phyloP scores from a whole-genome alignment of 1,140 invertebrate species.

The Listronotus oregonensis region DNA sequence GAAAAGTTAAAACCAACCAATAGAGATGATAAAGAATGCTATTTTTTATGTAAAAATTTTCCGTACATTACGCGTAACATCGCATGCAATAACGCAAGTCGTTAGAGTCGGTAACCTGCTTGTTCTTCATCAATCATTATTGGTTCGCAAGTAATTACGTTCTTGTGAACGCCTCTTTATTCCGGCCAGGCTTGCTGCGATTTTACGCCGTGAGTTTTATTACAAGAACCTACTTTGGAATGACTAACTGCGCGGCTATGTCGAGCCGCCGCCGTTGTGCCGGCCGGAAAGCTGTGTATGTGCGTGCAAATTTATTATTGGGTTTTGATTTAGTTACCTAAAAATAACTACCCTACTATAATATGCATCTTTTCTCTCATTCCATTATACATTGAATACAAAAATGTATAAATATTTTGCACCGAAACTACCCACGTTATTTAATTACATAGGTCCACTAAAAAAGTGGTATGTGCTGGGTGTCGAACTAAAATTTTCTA shows the following conservation, averaged over 20 bases:
- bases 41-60: too few relatives aligned
- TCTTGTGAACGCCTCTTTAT: slow-evolving; percentile 25
- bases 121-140: slow-evolving; percentile 32
- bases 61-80: slow-evolving; percentile 16
- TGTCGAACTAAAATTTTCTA: too few relatives aligned
- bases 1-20: too few relatives aligned
- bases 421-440: too few relatives aligned
- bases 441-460: too few relatives aligned
- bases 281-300: background rate
- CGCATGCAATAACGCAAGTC: slow-evolving; percentile 16
- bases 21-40: too few relatives aligned
- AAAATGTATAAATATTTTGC: too few relatives aligned
- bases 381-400: too few relatives aligned
- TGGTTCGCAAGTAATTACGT: slow-evolving; percentile 27
- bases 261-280: background rate
- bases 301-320: too few relatives aligned
- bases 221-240: background rate
- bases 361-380: too few relatives aligned
- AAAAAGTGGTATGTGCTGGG: too few relatives aligned
- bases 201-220: slow-evolving; percentile 17
- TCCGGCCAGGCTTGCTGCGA: slow-evolving; percentile 18
- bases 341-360: background rate
- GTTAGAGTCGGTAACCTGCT: slow-evolving; percentile 16
- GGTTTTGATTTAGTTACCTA: too few relatives aligned
- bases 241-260: slow-evolving; percentile 3